A percentile compares a stretch with the other conserved stretches of the same genome.
Conservation (phyloP, 2,797 vertebrate genomes). For the Melanotaenia boesemani region DNA sequence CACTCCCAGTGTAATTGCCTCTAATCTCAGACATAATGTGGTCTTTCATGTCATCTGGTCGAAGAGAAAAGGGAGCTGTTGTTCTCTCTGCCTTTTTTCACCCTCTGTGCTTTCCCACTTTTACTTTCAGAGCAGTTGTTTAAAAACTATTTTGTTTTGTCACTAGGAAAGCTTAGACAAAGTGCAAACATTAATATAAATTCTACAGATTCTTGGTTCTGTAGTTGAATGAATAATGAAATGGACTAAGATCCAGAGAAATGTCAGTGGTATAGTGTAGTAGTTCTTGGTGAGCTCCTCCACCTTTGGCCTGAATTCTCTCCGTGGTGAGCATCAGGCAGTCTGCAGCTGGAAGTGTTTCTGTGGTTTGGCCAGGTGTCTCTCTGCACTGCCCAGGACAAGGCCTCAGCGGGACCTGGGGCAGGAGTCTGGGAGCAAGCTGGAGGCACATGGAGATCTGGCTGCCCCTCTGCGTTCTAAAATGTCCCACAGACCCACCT, state of each 20-base stretch:
- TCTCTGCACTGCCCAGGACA: constrained; percentile 73
- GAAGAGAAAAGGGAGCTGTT: constrained; percentile 77
- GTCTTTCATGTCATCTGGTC: constrained; percentile 75
- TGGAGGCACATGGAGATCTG: constrained; percentile 65
- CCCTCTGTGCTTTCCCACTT: constrained; percentile 55
- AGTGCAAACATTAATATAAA: constrained; percentile 25
- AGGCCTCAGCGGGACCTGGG: constrained; percentile 77
- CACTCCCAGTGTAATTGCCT: constrained; percentile 80
- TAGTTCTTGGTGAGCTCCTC: constrained; percentile 63
- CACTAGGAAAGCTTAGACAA: constrained; percentile 1
- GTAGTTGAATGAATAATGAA: constrained; percentile 46
- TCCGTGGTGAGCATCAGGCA: constrained; percentile 79
- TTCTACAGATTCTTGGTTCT: constrained; percentile 13
- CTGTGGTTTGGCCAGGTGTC: constrained; percentile 84
- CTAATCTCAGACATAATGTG: constrained; percentile 83
- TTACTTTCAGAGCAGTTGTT: constrained; percentile 50
- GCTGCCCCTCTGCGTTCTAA: constrained; percentile 73
- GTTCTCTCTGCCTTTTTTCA: constrained; percentile 49
- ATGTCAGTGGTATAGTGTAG: constrained; percentile 42
- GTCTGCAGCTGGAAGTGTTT: constrained; percentile 84
- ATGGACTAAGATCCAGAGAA: constrained; percentile 43
- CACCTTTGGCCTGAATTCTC: constrained; percentile 84
- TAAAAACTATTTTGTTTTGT: constrained; percentile 26
- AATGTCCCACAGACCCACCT: constrained; percentile 80
- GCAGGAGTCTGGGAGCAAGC: constrained; percentile 68